These are phyloP conservation scores for Euzetes globulus DNA, from an alignment of 2,888 invertebrate genomes.

Conservation along the genomic window DNA sequence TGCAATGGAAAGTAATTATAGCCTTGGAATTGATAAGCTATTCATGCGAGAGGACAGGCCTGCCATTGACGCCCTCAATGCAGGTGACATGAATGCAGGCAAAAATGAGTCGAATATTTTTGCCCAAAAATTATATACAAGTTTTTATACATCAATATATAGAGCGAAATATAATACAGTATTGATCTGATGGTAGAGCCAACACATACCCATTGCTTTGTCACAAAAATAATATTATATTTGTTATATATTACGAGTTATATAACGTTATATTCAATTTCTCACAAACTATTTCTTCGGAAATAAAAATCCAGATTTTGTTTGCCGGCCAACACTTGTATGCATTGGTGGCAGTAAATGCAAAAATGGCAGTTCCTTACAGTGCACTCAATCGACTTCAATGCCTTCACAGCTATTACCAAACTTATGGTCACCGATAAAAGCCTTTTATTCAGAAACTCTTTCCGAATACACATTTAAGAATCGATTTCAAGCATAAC, in stretches of 20 bases:
- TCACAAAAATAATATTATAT: constrained; percentile 7
- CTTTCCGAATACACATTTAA: background rate
- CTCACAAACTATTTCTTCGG: background rate
- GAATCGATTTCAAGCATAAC: constrained; percentile 1
- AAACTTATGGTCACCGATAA: constrained; percentile 21
- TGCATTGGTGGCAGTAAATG: constrained; percentile 4
- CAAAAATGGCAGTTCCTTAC: background rate
- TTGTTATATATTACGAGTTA: background rate
- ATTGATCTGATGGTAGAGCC: constrained; percentile 6
- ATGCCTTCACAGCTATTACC: constrained; percentile 1
- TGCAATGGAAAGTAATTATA: constrained; percentile 22
- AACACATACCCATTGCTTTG: background rate
- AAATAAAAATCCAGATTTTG: background rate
- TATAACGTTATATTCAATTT: constrained; percentile 5
- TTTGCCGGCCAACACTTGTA: constrained; percentile 22
- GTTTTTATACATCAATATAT: background rate
- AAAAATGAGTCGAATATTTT: constrained; percentile 11
- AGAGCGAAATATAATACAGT: background rate
- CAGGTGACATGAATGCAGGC: constrained; percentile 15
- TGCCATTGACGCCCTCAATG: constrained; percentile 13
- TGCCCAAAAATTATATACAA: constrained; percentile 8
- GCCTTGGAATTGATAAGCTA: constrained; percentile 19
- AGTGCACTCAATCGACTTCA: background rate
- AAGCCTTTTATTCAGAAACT: background rate
- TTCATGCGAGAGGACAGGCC: background rate